These are phyloP conservation scores for Mionectes olivaceus DNA, from an alignment of 2,797 vertebrate species.

Conservation along the genomic window DNA sequence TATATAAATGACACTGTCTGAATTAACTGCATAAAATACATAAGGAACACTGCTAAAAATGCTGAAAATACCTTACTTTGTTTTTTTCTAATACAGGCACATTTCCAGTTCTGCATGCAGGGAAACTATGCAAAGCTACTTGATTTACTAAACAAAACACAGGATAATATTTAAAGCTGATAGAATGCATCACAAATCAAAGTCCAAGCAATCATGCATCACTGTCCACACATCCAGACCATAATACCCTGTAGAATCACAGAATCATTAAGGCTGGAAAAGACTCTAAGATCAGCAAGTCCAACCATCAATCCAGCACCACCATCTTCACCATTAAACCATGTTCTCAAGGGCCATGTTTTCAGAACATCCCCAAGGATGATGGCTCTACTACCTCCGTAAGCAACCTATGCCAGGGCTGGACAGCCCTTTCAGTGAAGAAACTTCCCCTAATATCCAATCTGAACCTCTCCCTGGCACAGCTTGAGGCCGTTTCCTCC, in stretches of 20 bases:
- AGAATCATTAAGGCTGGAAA: background rate
- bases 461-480: background rate
- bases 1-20: background rate
- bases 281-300: background rate
- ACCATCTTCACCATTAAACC: background rate
- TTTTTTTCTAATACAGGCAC: background rate
- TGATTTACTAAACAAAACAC: background rate
- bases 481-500: background rate
- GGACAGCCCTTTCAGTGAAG: background rate
- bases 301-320: background rate
- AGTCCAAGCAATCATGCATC: background rate
- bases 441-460: background rate
- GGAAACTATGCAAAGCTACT: background rate
- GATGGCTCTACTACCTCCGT: background rate
- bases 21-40: background rate
- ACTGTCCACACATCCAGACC: background rate
- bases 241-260: background rate
- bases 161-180: background rate
- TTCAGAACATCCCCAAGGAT: background rate
- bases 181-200: background rate
- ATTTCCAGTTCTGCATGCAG: background rate
- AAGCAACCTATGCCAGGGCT: background rate
- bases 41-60: background rate
- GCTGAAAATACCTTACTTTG: background rate
- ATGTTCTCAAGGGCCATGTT: background rate